phyloP scores from a whole-genome alignment of 2,797 vertebrate genomes.

The Nothura maculosa region DNA sequence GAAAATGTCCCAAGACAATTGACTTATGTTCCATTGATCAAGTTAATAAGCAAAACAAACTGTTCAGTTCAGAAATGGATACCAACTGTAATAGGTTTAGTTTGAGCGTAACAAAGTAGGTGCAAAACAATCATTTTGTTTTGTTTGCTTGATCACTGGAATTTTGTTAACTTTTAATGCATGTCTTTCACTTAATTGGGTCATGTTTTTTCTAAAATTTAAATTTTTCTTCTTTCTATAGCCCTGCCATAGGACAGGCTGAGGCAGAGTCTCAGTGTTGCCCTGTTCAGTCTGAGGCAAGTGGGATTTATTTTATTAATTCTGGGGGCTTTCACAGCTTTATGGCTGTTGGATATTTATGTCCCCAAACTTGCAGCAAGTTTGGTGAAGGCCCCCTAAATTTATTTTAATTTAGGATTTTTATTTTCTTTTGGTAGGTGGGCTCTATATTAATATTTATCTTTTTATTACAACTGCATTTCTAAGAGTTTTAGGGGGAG shows the following conservation, averaged over 20 bases:
- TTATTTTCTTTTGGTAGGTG: slow-evolving; percentile 83
- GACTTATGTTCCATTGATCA: slow-evolving; percentile 71
- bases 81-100: not conserved
- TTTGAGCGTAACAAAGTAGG: slow-evolving; percentile 46
- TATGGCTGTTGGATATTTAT: slow-evolving; percentile 93
- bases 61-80: slow-evolving; percentile 30
- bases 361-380: slow-evolving; percentile 99
- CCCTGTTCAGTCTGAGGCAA: slow-evolving; percentile 99
- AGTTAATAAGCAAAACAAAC: slow-evolving; percentile 56
- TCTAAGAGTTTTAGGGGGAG: slow-evolving; percentile 59
- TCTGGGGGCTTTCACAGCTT: slow-evolving; percentile 95
- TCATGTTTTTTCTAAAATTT: slow-evolving; percentile 93
- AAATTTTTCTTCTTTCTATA: slow-evolving; percentile 98
- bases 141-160: slow-evolving; percentile 83
- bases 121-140: slow-evolving; percentile 54
- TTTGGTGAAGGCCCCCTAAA: slow-evolving; percentile 97
- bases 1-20: slow-evolving; percentile 23
- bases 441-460: slow-evolving; percentile 88
- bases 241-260: slow-evolving; percentile 97
- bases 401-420: slow-evolving; percentile 89
- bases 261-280: slow-evolving; percentile 99
- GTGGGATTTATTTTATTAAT: slow-evolving; percentile 96
- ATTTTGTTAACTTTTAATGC: slow-evolving; percentile 81
- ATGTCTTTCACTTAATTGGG: slow-evolving; percentile 86
- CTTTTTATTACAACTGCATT: slow-evolving; percentile 72